Percentiles rank a stretch among this genome's conserved stretches.
Evolutionary conservation across 2,797 vertebrate species (phyloP).

Genomic region (Sarcophilus harrisii): DNA sequence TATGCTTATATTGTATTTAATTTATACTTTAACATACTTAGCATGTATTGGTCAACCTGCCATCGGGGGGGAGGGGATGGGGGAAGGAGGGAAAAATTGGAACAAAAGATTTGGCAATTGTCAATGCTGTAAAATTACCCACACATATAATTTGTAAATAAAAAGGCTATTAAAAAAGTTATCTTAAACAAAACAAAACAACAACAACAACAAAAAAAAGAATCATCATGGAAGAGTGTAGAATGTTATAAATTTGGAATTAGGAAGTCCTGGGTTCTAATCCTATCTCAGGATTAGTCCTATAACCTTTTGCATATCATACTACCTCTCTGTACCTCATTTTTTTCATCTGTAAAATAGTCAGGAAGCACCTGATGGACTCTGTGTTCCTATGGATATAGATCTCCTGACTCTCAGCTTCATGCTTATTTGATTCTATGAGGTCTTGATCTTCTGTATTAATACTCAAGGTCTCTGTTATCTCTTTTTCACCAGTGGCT

Average conservation of each 20-base stretch:
- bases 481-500: not conserved
- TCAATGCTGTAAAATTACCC: too few relatives aligned
- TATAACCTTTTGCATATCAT: conserved; percentile 7
- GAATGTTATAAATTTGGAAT: not conserved
- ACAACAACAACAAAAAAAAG: not conserved
- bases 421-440: not conserved
- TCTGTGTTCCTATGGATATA: not conserved
- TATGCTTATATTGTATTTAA: too few relatives aligned
- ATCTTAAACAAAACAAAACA: too few relatives aligned
- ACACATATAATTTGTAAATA: too few relatives aligned
- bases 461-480: not conserved
- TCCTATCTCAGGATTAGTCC: not conserved
- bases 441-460: not conserved
- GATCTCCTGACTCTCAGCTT: not conserved
- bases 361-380: not conserved
- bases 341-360: conserved; percentile 15
- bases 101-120: too few relatives aligned
- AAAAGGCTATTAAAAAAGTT: too few relatives aligned
- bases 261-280: conserved; percentile 19
- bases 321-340: not conserved
- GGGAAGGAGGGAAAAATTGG: too few relatives aligned
- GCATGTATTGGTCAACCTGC: too few relatives aligned
- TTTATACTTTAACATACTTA: too few relatives aligned
- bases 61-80: too few relatives aligned
- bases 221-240: not conserved